Evolutionary conservation across 1,140 invertebrate genomes (phyloP), one percentile per base, ranked within the genome.

Genomic region (Reticulitermes speratus): DNA sequence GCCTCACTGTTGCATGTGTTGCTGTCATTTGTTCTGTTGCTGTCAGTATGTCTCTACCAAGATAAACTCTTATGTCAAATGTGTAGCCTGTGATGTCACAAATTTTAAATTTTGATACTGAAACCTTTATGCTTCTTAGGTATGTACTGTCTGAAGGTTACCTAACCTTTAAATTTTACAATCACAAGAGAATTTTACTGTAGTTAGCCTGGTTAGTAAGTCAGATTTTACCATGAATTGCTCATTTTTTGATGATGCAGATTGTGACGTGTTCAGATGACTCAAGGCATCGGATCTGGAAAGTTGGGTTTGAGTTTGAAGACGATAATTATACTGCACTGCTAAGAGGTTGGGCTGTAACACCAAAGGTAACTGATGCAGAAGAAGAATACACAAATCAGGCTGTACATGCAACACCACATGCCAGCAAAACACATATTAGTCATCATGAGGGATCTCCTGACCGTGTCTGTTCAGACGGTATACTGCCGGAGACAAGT

Each of bases 191-290:
- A 5, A 55, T 55, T 55, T 55, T 21, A 55, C 3, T 21, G 52
- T 55, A 55, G 52, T 55, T 21, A 55, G 52, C 19, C 52, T 55
- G 52, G 14, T 19, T 38, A 44, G 5, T 44, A 44, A 45, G 19
- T 45, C 21, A 9, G 21, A 21, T 85, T 44, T 87, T 21, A 44
- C 25, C 3, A 16, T n/a, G 83, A 25, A 3, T 85, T n/a, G 69
- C 84, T 25, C 30, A 84, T 48, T 84, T 75, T 21, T 44, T 16
- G 86, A 75, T 75, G 87, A 88, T 91, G 44, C 91, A 94, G 90
- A 91, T 97, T 86, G 94, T 96, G 14, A 97, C 96, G 0, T 96
- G 96, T 90, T 95, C 95, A 65, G 96, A 97, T 89, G 96, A 97
- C 91, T 93, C 94, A 16, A 91, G 93, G 1, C 94, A 96, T 88